These are phyloP conservation scores for Leistus spinibarbis DNA, from an alignment of 2,888 invertebrate genomes.

Conservation along the genomic window DNA sequence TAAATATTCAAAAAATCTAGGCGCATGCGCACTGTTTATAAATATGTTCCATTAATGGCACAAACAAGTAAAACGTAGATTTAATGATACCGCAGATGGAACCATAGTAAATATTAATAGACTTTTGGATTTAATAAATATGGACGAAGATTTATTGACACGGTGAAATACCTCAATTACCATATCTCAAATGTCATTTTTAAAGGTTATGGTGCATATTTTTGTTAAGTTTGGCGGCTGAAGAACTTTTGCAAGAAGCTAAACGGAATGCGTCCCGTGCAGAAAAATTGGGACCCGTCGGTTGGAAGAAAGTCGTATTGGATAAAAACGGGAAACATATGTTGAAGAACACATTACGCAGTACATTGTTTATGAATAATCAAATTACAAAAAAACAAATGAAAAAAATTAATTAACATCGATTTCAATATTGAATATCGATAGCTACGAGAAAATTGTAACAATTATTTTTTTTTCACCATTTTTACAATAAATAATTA, in stretches of 20 bases:
- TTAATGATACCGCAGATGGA: too few relatives aligned
- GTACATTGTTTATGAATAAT: conserved; percentile 35
- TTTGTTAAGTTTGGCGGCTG: conserved; percentile 49
- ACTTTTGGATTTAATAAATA: too few relatives aligned
- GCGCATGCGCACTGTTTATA: too few relatives aligned
- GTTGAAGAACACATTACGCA: conserved; percentile 38
- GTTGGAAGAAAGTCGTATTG: conserved; percentile 52
- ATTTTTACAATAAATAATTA: too few relatives aligned
- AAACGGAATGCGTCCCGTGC: conserved; percentile 53
- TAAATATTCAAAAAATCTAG: too few relatives aligned
- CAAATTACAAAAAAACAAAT: neutral
- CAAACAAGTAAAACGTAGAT: too few relatives aligned
- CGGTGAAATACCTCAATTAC: conserved; percentile 5
- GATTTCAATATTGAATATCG: too few relatives aligned
- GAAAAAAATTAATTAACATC: neutral
- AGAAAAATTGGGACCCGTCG: conserved; percentile 53
- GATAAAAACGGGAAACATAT: conserved; percentile 47
- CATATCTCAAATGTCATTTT: neutral
- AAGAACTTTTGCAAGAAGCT: conserved; percentile 55
- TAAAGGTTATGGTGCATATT: conserved; percentile 4
- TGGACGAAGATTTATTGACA: conserved; percentile 22
- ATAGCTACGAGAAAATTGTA: too few relatives aligned
- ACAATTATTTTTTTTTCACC: too few relatives aligned
- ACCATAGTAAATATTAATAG: too few relatives aligned
- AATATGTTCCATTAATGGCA: too few relatives aligned